phyloP scores from a whole-genome alignment of 2,113 vertebrate species.

The Gallinago jamesoni region DNA sequence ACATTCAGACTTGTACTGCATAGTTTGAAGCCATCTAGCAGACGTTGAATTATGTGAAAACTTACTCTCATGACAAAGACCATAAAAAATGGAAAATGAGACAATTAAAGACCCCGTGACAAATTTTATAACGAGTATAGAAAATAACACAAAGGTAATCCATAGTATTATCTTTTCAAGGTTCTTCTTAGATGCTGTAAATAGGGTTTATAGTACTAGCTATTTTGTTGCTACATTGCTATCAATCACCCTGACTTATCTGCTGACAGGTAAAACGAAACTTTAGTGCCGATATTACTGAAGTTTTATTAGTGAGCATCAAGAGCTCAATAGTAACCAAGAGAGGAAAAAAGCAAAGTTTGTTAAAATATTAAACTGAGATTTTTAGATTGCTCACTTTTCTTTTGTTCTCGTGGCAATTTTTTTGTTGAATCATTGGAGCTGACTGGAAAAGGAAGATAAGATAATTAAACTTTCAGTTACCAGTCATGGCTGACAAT shows the following conservation, averaged over 20 bases:
- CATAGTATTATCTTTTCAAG: conserved; percentile 51
- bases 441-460: neutral
- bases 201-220: conserved; percentile 55
- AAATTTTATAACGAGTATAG: conserved; percentile 61
- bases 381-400: neutral
- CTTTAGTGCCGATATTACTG: conserved; percentile 51
- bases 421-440: neutral
- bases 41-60: conserved; percentile 55
- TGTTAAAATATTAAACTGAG: neutral
- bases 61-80: conserved; percentile 62
- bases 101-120: conserved; percentile 62
- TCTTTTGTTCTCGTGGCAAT: neutral
- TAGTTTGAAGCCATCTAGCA: conserved; percentile 3
- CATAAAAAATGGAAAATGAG: conserved; percentile 56
- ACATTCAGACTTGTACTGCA: neutral
- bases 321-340: conserved; percentile 34
- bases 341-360: neutral
- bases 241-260: conserved; percentile 51
- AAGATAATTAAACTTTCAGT: neutral
- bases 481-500: neutral
- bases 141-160: conserved; percentile 69
- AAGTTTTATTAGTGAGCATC: conserved; percentile 47
- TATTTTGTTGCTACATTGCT: conserved; percentile 41
- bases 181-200: conserved; percentile 53
- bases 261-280: conserved; percentile 34